Conservation (phyloP, 2,888 invertebrate species). For the Apoda limacodes region DNA sequence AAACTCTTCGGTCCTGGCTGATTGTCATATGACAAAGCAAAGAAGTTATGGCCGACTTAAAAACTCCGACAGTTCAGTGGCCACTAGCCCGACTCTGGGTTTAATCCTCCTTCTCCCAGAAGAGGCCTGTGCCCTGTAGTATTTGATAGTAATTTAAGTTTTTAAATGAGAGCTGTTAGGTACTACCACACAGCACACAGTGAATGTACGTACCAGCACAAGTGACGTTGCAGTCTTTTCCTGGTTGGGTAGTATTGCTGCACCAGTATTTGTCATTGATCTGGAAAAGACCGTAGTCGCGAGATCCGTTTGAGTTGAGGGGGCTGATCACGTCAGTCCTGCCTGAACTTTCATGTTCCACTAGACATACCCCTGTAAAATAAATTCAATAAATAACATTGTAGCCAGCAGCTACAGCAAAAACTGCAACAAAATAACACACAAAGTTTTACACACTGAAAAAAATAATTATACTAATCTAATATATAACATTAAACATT, state of each 20-base stretch:
- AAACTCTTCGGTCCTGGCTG: too few species aligned
- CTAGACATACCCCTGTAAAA: conserved; percentile 56
- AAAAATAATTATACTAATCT: conserved; percentile 4
- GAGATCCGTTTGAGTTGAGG: conserved; percentile 54
- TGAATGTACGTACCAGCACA: conserved; percentile 51
- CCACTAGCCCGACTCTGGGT: too few species aligned
- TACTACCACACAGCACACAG: too few species aligned
- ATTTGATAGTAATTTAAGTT: too few species aligned
- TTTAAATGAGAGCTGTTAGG: too few species aligned
- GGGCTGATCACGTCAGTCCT: conserved; percentile 52
- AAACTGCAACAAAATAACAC: conserved; percentile 11
- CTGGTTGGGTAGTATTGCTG: conserved; percentile 25
- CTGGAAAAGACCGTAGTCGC: conserved; percentile 54
- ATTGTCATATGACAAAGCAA: too few species aligned
- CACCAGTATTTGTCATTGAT: conserved; percentile 54
- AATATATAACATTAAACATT: too few species aligned
- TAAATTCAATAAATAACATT: background rate
- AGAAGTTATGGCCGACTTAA: too few species aligned
- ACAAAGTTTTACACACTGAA: conserved; percentile 20
- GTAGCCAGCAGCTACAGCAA: conserved; percentile 10
- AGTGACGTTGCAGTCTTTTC: conserved; percentile 41
- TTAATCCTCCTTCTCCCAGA: too few species aligned
- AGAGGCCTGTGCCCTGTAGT: too few species aligned
- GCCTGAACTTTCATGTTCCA: conserved; percentile 59
- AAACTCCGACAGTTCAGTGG: too few species aligned